phyloP scores from a whole-genome alignment of 2,113 vertebrate genomes.

The Cochlearius cochlearius region DNA sequence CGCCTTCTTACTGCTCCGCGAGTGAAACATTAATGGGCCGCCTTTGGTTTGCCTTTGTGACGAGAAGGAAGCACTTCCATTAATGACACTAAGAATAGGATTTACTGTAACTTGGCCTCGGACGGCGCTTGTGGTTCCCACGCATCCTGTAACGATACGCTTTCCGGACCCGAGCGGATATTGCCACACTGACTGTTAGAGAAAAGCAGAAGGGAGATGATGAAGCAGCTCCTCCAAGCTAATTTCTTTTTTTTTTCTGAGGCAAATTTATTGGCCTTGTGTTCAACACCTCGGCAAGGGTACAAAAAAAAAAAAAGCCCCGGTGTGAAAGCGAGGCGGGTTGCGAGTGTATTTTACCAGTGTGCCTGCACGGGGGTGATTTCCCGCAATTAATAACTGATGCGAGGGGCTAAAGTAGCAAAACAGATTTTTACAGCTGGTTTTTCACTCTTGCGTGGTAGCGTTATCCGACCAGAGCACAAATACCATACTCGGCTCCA shows the following conservation, averaged over 20 bases:
- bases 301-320: neutral
- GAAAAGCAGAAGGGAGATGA: constrained; percentile 49
- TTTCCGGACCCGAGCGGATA: constrained; percentile 42
- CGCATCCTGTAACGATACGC: constrained; percentile 43
- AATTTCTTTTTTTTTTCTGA: neutral
- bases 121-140: constrained; percentile 48
- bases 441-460: neutral
- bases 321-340: neutral
- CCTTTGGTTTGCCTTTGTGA: neutral
- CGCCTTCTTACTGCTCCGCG: neutral
- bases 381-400: neutral
- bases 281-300: neutral
- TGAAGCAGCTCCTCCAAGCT: neutral
- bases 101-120: constrained; percentile 58
- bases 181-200: constrained; percentile 25
- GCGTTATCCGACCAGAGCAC: neutral
- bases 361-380: neutral
- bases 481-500: neutral
- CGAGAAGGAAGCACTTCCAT: constrained; percentile 41
- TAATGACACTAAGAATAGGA: constrained; percentile 56
- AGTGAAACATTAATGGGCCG: constrained; percentile 55
- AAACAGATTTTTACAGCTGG: neutral
- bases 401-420: neutral
- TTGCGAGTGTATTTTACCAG: neutral
- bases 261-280: neutral